phyloP scores from a whole-genome alignment of 2,113 vertebrate species.

The Campylorhamphus procurvoides region DNA sequence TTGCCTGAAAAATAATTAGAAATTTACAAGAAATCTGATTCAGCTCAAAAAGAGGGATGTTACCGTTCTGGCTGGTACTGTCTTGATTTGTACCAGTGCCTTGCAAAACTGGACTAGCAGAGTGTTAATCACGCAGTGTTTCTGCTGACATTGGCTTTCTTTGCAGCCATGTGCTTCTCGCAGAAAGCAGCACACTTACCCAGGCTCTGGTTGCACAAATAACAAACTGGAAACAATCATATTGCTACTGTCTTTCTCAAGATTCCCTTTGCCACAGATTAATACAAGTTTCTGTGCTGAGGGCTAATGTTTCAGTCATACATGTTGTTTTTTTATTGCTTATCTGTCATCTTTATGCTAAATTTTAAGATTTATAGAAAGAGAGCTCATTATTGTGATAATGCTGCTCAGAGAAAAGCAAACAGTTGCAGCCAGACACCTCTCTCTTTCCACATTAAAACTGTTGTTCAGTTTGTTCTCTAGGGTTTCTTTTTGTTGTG shows the following conservation, averaged over 20 bases:
- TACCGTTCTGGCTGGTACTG: not conserved
- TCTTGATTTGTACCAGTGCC: not conserved
- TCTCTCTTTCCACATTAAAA: not conserved
- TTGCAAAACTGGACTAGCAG: slow-evolving; percentile 29
- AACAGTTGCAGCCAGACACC: not conserved
- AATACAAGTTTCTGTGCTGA: not conserved
- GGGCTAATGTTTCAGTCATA: not conserved
- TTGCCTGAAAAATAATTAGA: not conserved
- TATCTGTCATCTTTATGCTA: not conserved
- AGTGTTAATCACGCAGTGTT: not conserved
- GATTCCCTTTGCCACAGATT: slow-evolving; percentile 32
- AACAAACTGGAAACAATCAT: not conserved
- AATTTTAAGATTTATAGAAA: not conserved
- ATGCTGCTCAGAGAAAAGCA: not conserved
- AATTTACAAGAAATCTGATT: not conserved
- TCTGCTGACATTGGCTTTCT: slow-evolving; percentile 36
- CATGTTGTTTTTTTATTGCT: not conserved
- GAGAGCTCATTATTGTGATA: not conserved
- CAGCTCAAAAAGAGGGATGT: not conserved
- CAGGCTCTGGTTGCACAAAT: not conserved
- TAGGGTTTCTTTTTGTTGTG: slow-evolving; percentile 9
- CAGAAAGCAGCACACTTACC: not conserved
- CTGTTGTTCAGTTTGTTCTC: not conserved
- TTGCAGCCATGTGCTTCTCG: not conserved
- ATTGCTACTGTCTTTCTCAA: slow-evolving; percentile 47